Conservation (phyloP, 2,113 vertebrate genomes). For the Zapornia atra region DNA sequence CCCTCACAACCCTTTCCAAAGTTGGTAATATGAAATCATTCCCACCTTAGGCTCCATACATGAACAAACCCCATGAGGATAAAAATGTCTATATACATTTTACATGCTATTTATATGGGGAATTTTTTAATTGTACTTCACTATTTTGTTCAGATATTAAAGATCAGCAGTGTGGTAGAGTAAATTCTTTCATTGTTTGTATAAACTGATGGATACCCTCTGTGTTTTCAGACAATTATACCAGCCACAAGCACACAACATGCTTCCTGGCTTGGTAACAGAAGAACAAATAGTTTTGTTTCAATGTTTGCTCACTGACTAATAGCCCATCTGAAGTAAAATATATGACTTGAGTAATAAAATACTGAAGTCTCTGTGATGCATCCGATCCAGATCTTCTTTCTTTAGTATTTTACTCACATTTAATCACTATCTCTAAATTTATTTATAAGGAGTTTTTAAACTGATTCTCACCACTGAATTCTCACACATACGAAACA, state of each 20-base stretch:
- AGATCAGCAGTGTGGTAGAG: neutral
- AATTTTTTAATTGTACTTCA: neutral
- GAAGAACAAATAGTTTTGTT: neutral
- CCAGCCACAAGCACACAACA: neutral
- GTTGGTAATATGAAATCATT: neutral
- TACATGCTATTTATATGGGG: neutral
- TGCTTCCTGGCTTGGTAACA: neutral
- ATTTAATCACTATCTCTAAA: neutral
- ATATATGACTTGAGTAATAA: neutral
- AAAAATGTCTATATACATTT: neutral
- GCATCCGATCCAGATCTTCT: neutral
- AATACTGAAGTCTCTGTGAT: neutral
- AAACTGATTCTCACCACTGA: neutral
- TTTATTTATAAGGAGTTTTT: neutral
- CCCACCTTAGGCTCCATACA: neutral
- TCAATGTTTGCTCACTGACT: neutral
- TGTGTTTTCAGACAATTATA: neutral
- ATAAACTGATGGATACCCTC: neutral
- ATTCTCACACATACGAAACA: neutral
- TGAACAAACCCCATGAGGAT: fast-evolving
- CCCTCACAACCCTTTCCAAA: neutral
- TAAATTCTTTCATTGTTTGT: neutral
- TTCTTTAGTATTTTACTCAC: neutral
- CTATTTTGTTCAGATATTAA: neutral
- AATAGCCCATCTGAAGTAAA: neutral